Evolutionary conservation across 2,888 invertebrate genomes (phyloP), one percentile per base, ranked within the genome.

Genomic region (Cryptocheilus praepositus): DNA sequence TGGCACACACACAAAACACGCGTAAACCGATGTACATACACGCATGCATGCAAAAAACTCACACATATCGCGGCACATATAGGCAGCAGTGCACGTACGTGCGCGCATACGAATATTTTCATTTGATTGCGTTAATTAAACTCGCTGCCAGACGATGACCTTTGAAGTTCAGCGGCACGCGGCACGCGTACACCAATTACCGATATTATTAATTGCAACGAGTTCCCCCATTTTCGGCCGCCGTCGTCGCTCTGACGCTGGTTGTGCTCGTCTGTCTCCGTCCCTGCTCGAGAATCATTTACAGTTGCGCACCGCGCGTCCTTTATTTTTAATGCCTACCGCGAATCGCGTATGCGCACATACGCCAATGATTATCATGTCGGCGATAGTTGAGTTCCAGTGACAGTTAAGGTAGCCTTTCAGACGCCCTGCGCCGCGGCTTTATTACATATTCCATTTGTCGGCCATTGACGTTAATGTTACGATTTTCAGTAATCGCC

Each of bases 91-190:
- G 49, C 49, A 64, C 65, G 64, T 52, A 60, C 59, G 63, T 61
- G 67, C 71, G 77, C 68, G 74, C 71, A 65, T 70, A 77, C 77
- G 81, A 83, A 86, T 86, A 86, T 85, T 86, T 86, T 86, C 86
- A 86, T 86, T 85, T 80, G 85, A 85, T 84, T 82, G 83, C 85
- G 81, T 84, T 86, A 83, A 82, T 84, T 83, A 84, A 83, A 83
- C 81, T 79, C 73, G 71, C 74, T 74, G 64, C 66, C 76, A 73
- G 72, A 65, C 80, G 77, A 82, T 83, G 84, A 86, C 86, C 85
- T 85, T 85, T 82, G 83, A 83, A 80, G 82, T 82, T 82, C 81
- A 76, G 70, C 81, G 70, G 71, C 77, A 78, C 77, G 81, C 75
- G 74, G 69, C 74, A 74, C 76, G 73, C 69, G 70, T 67, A 75